These are phyloP conservation scores for Loxodonta africana DNA, from an alignment of 2,113 vertebrate species.

Conservation along the genomic window DNA sequence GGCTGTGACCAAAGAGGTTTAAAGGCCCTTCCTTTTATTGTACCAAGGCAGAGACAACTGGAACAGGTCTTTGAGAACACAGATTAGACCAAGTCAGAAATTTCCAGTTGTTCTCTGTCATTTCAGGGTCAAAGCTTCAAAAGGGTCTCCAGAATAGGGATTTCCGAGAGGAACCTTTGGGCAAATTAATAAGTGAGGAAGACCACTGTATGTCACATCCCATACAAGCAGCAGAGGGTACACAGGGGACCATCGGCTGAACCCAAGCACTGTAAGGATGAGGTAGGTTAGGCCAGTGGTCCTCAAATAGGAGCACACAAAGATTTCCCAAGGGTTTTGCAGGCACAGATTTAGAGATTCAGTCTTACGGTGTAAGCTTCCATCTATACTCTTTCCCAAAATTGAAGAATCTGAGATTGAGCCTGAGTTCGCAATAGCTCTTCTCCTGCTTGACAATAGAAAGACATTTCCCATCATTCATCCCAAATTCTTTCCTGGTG, in stretches of 20 bases:
- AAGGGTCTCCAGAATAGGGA: not conserved
- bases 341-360: not conserved
- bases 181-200: not conserved
- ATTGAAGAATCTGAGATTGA: not conserved
- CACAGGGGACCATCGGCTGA: not conserved
- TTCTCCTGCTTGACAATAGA: not conserved
- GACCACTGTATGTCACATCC: not conserved
- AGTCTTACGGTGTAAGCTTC: not conserved
- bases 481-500: not conserved
- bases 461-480: not conserved
- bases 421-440: not conserved
- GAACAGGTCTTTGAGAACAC: not conserved
- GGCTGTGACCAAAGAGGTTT: slow-evolving; percentile 30
- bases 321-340: not conserved
- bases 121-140: not conserved
- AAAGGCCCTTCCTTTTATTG: slow-evolving; percentile 54
- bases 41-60: not conserved
- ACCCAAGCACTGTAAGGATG: not conserved
- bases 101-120: not conserved
- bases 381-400: not conserved
- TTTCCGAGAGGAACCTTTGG: not conserved
- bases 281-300: not conserved
- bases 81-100: not conserved
- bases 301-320: not conserved
- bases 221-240: not conserved